Evolutionary conservation across 2,888 invertebrate genomes (phyloP).

Genomic region (Papilio demoleus): DNA sequence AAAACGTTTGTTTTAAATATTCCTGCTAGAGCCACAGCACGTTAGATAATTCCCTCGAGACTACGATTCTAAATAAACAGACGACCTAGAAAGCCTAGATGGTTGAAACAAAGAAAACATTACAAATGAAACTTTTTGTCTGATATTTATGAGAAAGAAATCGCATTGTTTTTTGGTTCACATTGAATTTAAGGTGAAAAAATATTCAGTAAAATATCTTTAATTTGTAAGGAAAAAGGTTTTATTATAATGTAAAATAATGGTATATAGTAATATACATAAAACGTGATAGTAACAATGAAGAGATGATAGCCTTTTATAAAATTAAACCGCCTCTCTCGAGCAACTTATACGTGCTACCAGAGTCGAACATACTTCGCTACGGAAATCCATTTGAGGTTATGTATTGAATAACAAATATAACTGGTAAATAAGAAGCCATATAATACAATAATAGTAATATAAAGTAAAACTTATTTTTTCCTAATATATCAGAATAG

Average conservation of each 20-base stretch:
- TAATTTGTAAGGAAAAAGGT: too few species aligned
- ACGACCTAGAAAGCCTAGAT: conserved; percentile 21
- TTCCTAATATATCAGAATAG: too few species aligned
- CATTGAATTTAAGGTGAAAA: too few species aligned
- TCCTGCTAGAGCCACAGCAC: not conserved
- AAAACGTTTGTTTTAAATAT: too few species aligned
- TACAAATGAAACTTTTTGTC: not conserved
- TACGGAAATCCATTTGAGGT: conserved; percentile 57
- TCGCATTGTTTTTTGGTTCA: not conserved
- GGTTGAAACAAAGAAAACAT: conserved; percentile 17
- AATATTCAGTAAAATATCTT: too few species aligned
- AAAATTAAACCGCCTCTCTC: conserved; percentile 45
- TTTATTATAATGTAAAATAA: not conserved
- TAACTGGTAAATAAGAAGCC: not conserved
- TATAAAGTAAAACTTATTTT: too few species aligned
- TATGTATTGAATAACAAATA: not conserved
- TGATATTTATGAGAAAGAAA: not conserved
- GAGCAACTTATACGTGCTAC: conserved; percentile 42
- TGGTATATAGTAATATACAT: not conserved
- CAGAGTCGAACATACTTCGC: conserved; percentile 56
- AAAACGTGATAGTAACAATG: conserved; percentile 41
- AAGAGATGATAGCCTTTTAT: conserved; percentile 45
- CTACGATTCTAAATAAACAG: conserved; percentile 20
- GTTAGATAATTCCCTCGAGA: conserved; percentile 29
- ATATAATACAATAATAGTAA: too few species aligned